Evolutionary conservation across 2,888 invertebrate genomes (phyloP).

Genomic region (Heliconius ismenius): DNA sequence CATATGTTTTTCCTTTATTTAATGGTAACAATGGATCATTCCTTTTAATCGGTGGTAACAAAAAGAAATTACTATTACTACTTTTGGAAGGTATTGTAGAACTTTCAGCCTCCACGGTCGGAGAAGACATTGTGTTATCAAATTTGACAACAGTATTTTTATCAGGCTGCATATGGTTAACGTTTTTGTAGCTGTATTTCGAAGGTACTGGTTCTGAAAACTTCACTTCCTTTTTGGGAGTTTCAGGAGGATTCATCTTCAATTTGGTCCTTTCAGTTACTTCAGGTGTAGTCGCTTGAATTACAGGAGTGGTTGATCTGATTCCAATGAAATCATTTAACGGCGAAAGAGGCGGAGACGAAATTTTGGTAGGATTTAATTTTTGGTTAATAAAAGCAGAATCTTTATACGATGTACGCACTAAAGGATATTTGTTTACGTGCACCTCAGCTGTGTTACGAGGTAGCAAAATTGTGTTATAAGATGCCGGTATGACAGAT

Average conservation of each 20-base stretch:
- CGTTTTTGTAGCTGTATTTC: slow-evolving; percentile 30
- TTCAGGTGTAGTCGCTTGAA: background rate
- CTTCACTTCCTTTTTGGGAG: slow-evolving; percentile 5
- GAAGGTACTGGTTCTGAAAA: slow-evolving; percentile 29
- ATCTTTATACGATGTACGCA: background rate
- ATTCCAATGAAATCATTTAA: background rate
- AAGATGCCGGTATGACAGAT: background rate
- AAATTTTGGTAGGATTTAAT: background rate
- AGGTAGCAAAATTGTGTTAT: background rate
- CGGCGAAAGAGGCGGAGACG: background rate
- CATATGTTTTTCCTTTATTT: background rate
- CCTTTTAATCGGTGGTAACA: slow-evolving; percentile 44
- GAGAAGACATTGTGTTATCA: background rate
- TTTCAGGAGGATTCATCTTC: background rate
- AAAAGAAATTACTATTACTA: slow-evolving; percentile 9
- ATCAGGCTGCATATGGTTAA: slow-evolving; percentile 24
- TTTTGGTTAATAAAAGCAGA: background rate
- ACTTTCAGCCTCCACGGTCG: background rate
- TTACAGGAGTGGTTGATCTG: background rate
- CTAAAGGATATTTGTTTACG: slow-evolving; percentile 10
- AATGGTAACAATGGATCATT: background rate
- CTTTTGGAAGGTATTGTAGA: background rate
- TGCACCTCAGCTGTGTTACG: slow-evolving; percentile 12
- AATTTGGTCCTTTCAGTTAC: background rate
- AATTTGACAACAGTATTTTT: slow-evolving; percentile 27